These are phyloP conservation scores for Drosophila borealis DNA, from an alignment of 2,888 invertebrate genomes.

Conservation along the genomic window DNA sequence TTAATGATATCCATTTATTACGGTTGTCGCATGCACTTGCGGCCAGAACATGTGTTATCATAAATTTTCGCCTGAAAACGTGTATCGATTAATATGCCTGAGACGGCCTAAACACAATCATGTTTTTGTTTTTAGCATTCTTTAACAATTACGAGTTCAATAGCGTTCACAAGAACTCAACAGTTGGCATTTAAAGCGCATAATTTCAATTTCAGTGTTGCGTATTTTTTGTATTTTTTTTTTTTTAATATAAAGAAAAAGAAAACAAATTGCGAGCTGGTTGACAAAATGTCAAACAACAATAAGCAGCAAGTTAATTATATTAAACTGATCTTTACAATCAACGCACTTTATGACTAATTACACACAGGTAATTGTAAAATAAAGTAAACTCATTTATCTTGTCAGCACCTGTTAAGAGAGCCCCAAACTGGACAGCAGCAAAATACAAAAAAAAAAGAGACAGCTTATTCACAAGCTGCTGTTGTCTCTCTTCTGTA, in stretches of 20 bases:
- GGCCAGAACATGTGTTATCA: slow-evolving; percentile 30
- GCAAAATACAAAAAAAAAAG: slow-evolving; percentile 14
- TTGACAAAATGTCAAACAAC: slow-evolving; percentile 57
- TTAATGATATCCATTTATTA: background rate
- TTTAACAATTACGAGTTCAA: slow-evolving; percentile 76
- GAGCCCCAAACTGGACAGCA: background rate
- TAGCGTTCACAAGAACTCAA: slow-evolving; percentile 76
- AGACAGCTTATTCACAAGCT: slow-evolving; percentile 3
- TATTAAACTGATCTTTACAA: slow-evolving; percentile 70
- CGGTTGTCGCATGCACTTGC: slow-evolving; percentile 25
- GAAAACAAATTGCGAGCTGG: slow-evolving; percentile 18
- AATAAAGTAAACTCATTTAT: slow-evolving; percentile 49
- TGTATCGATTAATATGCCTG: slow-evolving; percentile 53
- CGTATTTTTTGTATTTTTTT: slow-evolving; percentile 12
- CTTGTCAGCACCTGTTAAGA: slow-evolving; percentile 54
- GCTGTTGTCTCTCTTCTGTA: slow-evolving; percentile 16
- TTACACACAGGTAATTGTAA: slow-evolving; percentile 65
- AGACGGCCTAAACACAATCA: slow-evolving; percentile 19
- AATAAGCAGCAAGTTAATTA: slow-evolving; percentile 58
- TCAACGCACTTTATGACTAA: slow-evolving; percentile 78
- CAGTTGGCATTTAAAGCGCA: slow-evolving; percentile 70
- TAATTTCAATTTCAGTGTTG: slow-evolving; percentile 51
- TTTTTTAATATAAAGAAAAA: slow-evolving; percentile 39
- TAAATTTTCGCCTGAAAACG: slow-evolving; percentile 43
- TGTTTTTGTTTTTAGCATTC: slow-evolving; percentile 51